Evolutionary conservation across 1,140 invertebrate species (phyloP).

Genomic region (Andricus grossulariae): DNA sequence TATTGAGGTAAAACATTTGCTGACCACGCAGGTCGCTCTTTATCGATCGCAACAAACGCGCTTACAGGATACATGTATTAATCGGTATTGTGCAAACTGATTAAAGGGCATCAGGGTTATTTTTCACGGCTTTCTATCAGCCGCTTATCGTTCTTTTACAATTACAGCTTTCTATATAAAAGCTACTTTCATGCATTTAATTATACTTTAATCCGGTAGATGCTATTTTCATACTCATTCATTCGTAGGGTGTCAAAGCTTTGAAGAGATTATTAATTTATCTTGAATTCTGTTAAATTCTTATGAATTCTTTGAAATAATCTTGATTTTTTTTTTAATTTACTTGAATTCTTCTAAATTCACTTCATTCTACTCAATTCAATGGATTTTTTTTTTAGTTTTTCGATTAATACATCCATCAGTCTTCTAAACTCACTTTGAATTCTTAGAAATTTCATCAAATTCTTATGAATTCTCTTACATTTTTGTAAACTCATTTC

Average conservation of each 20-base stretch:
- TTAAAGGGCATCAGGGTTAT: slow-evolving; percentile 24
- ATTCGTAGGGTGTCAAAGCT: background rate
- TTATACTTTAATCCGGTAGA: slow-evolving; percentile 1
- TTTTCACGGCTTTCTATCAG: slow-evolving; percentile 29
- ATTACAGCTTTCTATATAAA: slow-evolving; percentile 8
- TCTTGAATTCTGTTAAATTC: no score
- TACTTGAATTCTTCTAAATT: no score
- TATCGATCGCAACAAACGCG: slow-evolving; percentile 40
- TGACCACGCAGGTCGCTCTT: slow-evolving; percentile 38
- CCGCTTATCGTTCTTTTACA: slow-evolving; percentile 12
- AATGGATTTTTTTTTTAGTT: no score
- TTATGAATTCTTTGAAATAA: no score
- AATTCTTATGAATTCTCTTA: no score
- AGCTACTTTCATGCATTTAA: slow-evolving; percentile 11
- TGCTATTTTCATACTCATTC: background rate
- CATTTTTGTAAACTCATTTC: no score
- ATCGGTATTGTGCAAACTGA: slow-evolving; percentile 27
- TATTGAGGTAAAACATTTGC: slow-evolving; percentile 22
- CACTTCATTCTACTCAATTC: no score
- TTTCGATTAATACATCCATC: no score
- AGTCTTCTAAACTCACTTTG: no score
- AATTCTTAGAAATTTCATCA: no score
- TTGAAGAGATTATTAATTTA: no score
- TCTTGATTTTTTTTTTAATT: no score
- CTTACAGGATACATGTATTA: slow-evolving; percentile 29